Conservation (phyloP, 2,113 vertebrate genomes). For the Rutilus rutilus region DNA sequence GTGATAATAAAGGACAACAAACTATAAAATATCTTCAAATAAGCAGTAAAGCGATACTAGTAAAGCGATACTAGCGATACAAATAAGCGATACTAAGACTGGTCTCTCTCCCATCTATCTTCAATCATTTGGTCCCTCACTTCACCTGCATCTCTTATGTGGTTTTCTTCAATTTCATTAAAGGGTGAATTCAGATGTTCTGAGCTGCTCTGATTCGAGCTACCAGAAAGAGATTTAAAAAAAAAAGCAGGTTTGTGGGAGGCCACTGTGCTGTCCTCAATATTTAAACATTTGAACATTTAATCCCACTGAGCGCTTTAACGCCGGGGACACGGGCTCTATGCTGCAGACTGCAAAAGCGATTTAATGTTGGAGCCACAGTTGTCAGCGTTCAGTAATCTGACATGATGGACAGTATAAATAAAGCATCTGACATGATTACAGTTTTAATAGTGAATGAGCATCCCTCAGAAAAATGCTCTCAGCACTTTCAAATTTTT, state of each 20-base stretch:
- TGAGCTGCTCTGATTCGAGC: slow-evolving; percentile 23
- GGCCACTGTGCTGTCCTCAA: slow-evolving; percentile 58
- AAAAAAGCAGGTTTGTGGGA: slow-evolving; percentile 53
- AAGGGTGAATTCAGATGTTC: slow-evolving; percentile 41
- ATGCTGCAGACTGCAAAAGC: not conserved
- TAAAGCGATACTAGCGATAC: too few species aligned
- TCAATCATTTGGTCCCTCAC: not conserved
- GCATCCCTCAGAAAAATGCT: slow-evolving; percentile 1
- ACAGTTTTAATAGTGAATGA: slow-evolving; percentile 42
- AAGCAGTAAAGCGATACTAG: slow-evolving; percentile 6
- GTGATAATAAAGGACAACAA: not conserved
- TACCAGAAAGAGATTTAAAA: slow-evolving; percentile 61
- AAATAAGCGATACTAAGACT: not conserved
- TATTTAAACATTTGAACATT: slow-evolving; percentile 70
- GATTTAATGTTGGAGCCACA: slow-evolving; percentile 43
- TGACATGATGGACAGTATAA: slow-evolving; percentile 47
- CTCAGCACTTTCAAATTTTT: slow-evolving; percentile 4
- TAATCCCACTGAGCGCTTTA: slow-evolving; percentile 41
- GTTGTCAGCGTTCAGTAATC: slow-evolving; percentile 34
- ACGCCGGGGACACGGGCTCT: slow-evolving; percentile 29
- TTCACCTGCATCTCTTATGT: not conserved
- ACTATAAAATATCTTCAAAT: not conserved
- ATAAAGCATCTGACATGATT: slow-evolving; percentile 48
- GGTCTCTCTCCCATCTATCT: slow-evolving; percentile 14
- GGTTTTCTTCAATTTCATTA: slow-evolving; percentile 31